Evolutionary conservation across 2,113 vertebrate genomes (phyloP).

Genomic region (Callipepla squamata): DNA sequence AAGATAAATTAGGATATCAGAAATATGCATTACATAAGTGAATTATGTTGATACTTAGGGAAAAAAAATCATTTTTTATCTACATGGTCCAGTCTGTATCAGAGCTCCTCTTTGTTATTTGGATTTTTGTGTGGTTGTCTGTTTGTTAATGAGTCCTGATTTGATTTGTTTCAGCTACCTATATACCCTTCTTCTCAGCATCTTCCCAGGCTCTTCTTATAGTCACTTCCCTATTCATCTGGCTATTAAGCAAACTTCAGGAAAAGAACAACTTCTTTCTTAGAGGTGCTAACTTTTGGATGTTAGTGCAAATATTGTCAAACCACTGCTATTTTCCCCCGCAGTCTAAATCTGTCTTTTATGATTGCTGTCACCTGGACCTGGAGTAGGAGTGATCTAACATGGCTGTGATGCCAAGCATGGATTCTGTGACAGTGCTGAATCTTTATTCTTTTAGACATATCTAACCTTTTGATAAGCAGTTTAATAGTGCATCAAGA

Average conservation of each 20-base stretch:
- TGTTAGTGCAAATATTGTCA: neutral
- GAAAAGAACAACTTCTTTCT: neutral
- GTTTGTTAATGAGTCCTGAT: neutral
- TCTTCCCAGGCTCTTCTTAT: neutral
- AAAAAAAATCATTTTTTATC: neutral
- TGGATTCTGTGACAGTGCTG: neutral
- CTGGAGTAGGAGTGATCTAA: neutral
- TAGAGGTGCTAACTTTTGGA: neutral
- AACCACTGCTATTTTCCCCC: neutral
- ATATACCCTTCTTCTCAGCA: neutral
- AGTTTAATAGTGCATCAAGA: neutral
- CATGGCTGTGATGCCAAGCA: neutral
- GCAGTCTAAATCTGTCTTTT: neutral
- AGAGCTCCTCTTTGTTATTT: neutral
- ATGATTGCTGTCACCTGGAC: neutral
- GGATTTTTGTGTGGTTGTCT: rapidly evolving
- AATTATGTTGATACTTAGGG: neutral
- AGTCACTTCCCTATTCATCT: neutral
- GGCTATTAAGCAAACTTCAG: neutral
- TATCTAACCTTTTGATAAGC: neutral
- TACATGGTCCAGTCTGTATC: neutral
- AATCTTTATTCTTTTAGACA: neutral
- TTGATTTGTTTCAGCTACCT: neutral
- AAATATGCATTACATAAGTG: neutral
- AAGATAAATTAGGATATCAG: neutral